Evolutionary conservation across 2,113 vertebrate species (phyloP), one percentile per base, ranked within the genome.

Genomic region (Phalacrocorax carbo): DNA sequence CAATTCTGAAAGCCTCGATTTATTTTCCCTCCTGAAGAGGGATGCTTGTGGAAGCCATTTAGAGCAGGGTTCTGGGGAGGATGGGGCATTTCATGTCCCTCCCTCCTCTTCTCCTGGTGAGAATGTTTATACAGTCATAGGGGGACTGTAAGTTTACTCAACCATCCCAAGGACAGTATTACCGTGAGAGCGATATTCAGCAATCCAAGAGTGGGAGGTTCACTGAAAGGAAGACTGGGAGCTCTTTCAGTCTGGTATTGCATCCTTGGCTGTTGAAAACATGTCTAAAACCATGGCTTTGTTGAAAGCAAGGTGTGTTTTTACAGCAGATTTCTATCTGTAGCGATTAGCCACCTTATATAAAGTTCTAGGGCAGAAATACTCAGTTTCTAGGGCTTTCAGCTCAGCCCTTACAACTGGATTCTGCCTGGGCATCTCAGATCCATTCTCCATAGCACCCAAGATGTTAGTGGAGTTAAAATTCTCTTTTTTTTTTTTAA

Each of bases 1-100:
- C 80, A 92, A 73, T 86, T 93, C 27, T 78, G 81, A 97, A 94
- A 91, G 88, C 54, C 77, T 89, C 82, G 57, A 44, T 96, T 95
- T 93, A 48, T 93, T 97, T 95, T 93, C 81, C 62, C 83, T 80
- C 73, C 82, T 51, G 61, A 82, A 55, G 93, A 87, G 81, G 7
- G 8, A 16, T 76, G 81, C 54, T 89, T 77, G 13, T 49, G 48
- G 86, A 82, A 89, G 73, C 19, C 83, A 61, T 81, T 65, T 68
- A 88, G 83, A 94, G 65, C 42, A 64, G 77, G 38, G 11, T 29
- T 68, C 62, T 42, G 62, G 30, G 32, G 44, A 92, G 49, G 44
- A 79, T 36, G 46, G 61, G 49, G 82, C 22, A 27, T 52, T 68
- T 83, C 51, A 8, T 1, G 6, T 44, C 32, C 21, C 51, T 81